phyloP scores from a whole-genome alignment of 2,888 invertebrate species.

The Amphipyra tragopoginis region DNA sequence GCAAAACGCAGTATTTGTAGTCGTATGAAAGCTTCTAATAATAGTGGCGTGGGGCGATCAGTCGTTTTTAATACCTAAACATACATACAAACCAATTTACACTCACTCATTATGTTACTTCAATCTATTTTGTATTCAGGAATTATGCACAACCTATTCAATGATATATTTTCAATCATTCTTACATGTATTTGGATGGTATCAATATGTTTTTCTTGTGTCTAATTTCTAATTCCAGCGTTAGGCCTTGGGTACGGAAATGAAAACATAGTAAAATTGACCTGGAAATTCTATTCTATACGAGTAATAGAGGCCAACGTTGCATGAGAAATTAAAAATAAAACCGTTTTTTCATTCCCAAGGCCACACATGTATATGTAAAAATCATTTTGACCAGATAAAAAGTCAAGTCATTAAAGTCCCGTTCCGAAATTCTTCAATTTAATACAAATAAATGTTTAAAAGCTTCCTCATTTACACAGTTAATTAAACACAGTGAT shows the following conservation, averaged over 20 bases:
- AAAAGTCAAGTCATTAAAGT: slow-evolving; percentile 23
- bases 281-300: not conserved
- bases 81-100: slow-evolving; percentile 59
- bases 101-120: slow-evolving; percentile 54
- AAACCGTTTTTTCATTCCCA: slow-evolving; percentile 14
- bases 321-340: not conserved
- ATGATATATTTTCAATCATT: slow-evolving; percentile 33
- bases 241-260: slow-evolving; percentile 1
- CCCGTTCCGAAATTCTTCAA: slow-evolving; percentile 25
- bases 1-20: slow-evolving; percentile 43
- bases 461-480: slow-evolving; percentile 13
- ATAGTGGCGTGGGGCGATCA: slow-evolving; percentile 60
- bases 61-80: slow-evolving; percentile 63
- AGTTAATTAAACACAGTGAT: not conserved
- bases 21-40: slow-evolving; percentile 29
- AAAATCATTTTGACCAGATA: slow-evolving; percentile 16
- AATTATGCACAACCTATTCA: slow-evolving; percentile 56
- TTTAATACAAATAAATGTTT: slow-evolving; percentile 34
- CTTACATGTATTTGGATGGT: slow-evolving; percentile 20
- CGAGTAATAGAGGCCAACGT: not conserved
- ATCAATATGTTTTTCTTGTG: slow-evolving; percentile 2
- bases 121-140: slow-evolving; percentile 41
- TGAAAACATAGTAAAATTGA: slow-evolving; percentile 1
- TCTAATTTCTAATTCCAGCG: slow-evolving; percentile 13
- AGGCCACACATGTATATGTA: slow-evolving; percentile 7